These are phyloP conservation scores for Halictus quadricinctus DNA, from an alignment of 2,888 invertebrate species.

Conservation along the genomic window DNA sequence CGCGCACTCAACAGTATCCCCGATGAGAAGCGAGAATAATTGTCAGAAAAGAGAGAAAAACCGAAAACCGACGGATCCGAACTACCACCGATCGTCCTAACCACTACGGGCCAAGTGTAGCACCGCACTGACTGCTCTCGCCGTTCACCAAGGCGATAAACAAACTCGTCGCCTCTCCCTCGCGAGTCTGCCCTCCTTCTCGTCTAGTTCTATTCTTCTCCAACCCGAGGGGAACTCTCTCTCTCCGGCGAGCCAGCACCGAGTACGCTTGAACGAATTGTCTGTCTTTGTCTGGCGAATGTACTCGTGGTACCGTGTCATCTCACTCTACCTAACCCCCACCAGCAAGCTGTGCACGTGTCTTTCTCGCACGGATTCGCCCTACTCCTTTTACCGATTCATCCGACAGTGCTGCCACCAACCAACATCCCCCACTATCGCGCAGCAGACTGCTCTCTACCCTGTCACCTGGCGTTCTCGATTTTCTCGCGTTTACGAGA, in stretches of 20 bases:
- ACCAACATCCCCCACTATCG: slow-evolving; percentile 35
- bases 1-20: slow-evolving; percentile 50
- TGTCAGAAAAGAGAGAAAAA: slow-evolving; percentile 41
- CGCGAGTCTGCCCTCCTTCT: slow-evolving; percentile 52
- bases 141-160: slow-evolving; percentile 79
- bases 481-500: slow-evolving; percentile 29
- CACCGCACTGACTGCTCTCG: slow-evolving; percentile 79
- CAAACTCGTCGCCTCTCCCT: slow-evolving; percentile 79
- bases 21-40: slow-evolving; percentile 23
- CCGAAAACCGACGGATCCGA: slow-evolving; percentile 54
- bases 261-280: slow-evolving; percentile 41
- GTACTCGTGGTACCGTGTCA: slow-evolving; percentile 1
- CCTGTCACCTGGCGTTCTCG: slow-evolving; percentile 40
- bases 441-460: slow-evolving; percentile 22
- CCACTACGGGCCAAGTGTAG: slow-evolving; percentile 75
- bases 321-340: slow-evolving; percentile 34
- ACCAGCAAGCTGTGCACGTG: slow-evolving; percentile 16
- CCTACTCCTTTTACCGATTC: slow-evolving; percentile 8
- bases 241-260: slow-evolving; percentile 24
- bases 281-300: slow-evolving; percentile 44
- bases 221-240: slow-evolving; percentile 21
- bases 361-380: background rate
- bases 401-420: slow-evolving; percentile 56
- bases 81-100: slow-evolving; percentile 67
- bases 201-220: slow-evolving; percentile 37